Percentiles rank a stretch among this genome's conserved stretches.
phyloP scores from a whole-genome alignment of 2,797 vertebrate genomes.

The Uromys caudimaculatus region DNA sequence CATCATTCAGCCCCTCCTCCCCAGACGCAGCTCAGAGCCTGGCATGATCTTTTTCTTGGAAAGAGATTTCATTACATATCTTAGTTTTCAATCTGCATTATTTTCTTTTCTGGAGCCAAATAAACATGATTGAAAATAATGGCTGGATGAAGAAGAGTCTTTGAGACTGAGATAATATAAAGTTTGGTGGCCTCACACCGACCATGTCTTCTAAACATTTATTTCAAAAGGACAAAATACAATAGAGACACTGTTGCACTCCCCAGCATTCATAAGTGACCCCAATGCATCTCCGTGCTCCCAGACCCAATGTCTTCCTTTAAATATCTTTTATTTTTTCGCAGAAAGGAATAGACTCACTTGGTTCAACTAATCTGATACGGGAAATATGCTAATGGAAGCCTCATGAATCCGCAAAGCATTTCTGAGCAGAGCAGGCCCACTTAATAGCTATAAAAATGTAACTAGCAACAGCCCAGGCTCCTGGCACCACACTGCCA shows the following conservation, averaged over 20 bases:
- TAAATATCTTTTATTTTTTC: no score
- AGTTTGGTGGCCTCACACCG: not conserved
- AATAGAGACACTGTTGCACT: not conserved
- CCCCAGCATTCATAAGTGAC: not conserved
- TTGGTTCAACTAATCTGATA: not conserved
- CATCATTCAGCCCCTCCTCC: not conserved
- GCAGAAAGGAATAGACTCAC: not conserved
- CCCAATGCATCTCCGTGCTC: not conserved
- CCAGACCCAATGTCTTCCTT: not conserved
- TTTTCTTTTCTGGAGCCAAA: not conserved
- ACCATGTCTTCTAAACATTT: not conserved
- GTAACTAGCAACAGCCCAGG: fast-evolving
- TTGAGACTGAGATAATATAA: slow-evolving; percentile 6
- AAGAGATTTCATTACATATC: slow-evolving; percentile 31
- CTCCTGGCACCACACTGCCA: no score
- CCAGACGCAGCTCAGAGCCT: not conserved
- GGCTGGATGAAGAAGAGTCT: not conserved
- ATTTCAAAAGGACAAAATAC: slow-evolving; percentile 23
- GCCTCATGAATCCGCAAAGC: not conserved
- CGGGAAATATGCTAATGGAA: not conserved
- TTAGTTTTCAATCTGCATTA: not conserved
- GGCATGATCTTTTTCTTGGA: not conserved
- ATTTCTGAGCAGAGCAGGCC: not conserved
- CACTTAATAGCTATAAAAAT: not conserved
- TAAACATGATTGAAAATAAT: not conserved